Evolutionary conservation across 1,140 invertebrate genomes (phyloP), one percentile per base, ranked within the genome.

Genomic region (Lepidurus packardi): DNA sequence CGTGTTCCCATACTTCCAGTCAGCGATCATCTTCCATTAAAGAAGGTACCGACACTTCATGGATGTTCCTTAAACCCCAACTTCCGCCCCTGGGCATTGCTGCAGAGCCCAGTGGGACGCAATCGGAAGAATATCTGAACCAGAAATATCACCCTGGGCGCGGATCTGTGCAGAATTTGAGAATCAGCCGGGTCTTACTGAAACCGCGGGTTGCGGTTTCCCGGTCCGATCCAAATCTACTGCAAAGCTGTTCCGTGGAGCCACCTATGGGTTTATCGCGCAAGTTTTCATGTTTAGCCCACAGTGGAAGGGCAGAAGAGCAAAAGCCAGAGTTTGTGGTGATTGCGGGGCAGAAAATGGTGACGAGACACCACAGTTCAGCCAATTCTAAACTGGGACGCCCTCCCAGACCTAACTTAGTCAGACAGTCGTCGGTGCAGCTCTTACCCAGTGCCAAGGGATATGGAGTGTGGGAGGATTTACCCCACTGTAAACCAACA

Each of bases 21-120:
- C 10, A 43, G 9, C 34, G 75, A 42, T 77, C 75, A 7, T 77
- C 75, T 13, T 43, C 47, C 24, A 47, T 47, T 1, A 78, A 78
- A 74, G 78, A 78, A 78, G 78, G 78, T 75, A 43, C 78, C 73
- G 75, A 78, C 34, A 78, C 78, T 16, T 78, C 78, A 24, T 78
- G 78, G 78, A 78, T 74, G 11, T 78, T 43, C 73, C 78, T 78
- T 21, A 42, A 74, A 44, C 73, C 73, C 7, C 53, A 65, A 21
- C 13, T 65, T 65, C 53, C 53, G 4, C 53, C 53, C 13, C 21
- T 65, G 53, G 53, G 16, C 6, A n/a, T 65, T n/a, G 4, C 4
- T 13, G 6, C 4, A 16, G 21, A 21, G 13, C 53, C 53, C 13
- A 65, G 21, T 1, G 53, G 53, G 53, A 21, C 16, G 16, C 53